Conservation (phyloP, 2,113 vertebrate species). For the Aleadryas rufinucha region DNA sequence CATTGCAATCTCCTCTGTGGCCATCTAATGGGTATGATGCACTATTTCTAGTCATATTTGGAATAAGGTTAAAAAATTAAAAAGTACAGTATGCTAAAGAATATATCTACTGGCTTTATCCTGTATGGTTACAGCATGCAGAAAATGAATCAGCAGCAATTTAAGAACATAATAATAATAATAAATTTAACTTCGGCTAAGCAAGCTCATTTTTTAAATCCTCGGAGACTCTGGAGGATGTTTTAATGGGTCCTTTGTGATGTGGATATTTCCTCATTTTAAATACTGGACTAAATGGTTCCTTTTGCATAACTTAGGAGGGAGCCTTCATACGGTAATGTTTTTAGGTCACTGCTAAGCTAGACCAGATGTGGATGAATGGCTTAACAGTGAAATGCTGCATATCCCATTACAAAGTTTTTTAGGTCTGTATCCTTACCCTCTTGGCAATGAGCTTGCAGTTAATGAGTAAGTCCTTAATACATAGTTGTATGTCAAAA, state of each 20-base stretch:
- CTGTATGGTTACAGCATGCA: background rate
- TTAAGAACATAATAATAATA: conserved; percentile 12
- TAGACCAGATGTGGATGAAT: conserved; percentile 48
- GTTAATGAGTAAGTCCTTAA: background rate
- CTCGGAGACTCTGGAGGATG: background rate
- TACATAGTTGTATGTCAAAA: background rate
- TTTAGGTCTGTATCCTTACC: background rate
- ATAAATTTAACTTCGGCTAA: conserved; percentile 11
- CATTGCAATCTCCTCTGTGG: background rate
- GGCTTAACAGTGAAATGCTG: conserved; percentile 24
- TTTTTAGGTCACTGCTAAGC: conserved; percentile 48
- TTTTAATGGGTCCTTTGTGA: conserved; percentile 43
- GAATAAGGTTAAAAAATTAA: background rate
- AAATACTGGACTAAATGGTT: background rate
- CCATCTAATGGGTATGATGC: background rate
- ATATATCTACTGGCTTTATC: background rate
- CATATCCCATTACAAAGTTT: conserved; percentile 45
- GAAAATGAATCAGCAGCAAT: conserved; percentile 29
- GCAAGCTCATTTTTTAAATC: conserved; percentile 35
- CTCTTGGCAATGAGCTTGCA: background rate
- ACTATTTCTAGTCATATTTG: background rate
- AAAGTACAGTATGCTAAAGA: background rate
- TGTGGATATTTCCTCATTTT: conserved; percentile 39
- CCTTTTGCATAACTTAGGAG: conserved; percentile 37
- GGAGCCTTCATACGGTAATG: conserved; percentile 6